Evolutionary conservation across 2,888 invertebrate species (phyloP).

Genomic region (Acanthosoma haemorrhoidale): DNA sequence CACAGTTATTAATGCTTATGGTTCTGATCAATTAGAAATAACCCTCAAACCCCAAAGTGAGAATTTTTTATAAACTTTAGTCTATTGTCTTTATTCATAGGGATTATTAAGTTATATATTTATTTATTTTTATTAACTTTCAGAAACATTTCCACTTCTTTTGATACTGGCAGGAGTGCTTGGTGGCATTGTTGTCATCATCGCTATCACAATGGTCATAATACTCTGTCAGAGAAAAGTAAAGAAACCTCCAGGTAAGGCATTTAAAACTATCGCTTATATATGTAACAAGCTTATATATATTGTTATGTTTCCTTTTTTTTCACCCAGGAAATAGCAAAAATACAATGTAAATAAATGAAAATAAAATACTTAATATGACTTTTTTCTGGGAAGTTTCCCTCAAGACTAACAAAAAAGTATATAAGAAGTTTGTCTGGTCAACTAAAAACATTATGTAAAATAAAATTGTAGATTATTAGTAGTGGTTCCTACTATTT

Average conservation of each 20-base stretch:
- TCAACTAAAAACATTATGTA: no score
- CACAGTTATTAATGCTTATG: constrained; percentile 85
- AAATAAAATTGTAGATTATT: no score
- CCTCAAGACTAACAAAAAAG: not conserved
- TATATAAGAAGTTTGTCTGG: no score
- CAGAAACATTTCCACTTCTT: constrained; percentile 71
- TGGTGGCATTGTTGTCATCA: constrained; percentile 79
- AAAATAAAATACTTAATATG: not conserved
- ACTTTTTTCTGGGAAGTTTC: not conserved
- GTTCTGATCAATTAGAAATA: constrained; percentile 77
- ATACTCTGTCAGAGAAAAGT: constrained; percentile 67
- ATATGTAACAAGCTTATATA: no score
- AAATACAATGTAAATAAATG: not conserved
- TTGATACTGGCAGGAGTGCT: constrained; percentile 80
- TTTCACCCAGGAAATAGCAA: no score
- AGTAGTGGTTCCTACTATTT: no score
- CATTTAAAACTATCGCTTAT: no score
- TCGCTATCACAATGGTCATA: constrained; percentile 76
- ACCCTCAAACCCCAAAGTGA: constrained; percentile 81
- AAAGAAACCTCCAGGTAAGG: constrained; percentile 42
- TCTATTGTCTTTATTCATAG: not conserved
- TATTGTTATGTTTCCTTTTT: no score
- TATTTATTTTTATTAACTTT: constrained; percentile 18
- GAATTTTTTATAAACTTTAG: constrained; percentile 44
- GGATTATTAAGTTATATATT: not conserved